Evolutionary conservation across 1,140 invertebrate species (phyloP).

Genomic region (Eciton burchellii): DNA sequence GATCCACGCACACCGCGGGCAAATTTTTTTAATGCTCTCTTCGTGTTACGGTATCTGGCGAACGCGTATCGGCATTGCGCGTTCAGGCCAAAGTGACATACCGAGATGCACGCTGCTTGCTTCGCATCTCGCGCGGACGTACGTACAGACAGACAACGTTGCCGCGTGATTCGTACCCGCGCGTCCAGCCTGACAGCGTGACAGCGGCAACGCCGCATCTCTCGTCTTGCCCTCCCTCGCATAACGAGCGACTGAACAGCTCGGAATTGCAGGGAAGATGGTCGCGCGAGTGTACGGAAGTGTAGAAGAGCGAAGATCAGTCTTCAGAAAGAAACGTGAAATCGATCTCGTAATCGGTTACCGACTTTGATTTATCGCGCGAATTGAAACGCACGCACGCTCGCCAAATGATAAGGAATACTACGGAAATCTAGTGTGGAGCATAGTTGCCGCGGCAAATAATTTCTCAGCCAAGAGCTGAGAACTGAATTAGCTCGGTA

Average conservation of each 20-base stretch:
- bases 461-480: not conserved
- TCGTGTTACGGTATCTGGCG: conserved; percentile 78
- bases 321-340: too few relatives aligned
- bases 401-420: not conserved
- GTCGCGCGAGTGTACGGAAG: not conserved
- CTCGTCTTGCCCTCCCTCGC: conserved; percentile 56
- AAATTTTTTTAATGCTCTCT: conserved; percentile 80
- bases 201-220: conserved; percentile 67
- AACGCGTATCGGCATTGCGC: conserved; percentile 69
- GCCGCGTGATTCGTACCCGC: conserved; percentile 55
- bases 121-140: conserved; percentile 54
- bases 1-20: conserved; percentile 45
- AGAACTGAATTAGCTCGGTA: not conserved
- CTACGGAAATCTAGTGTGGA: not conserved
- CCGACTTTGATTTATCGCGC: not conserved
- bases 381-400: not conserved
- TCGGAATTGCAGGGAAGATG: not conserved
- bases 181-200: conserved; percentile 50
- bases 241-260: conserved; percentile 56
- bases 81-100: conserved; percentile 62
- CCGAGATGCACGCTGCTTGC: conserved; percentile 46
- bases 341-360: not conserved
- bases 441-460: too few relatives aligned
- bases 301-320: too few relatives aligned
- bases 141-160: conserved; percentile 67